Percentiles rank a stretch among this genome's conserved stretches.
Conservation (phyloP, 2,888 invertebrate genomes). For the Lasioglossum leucozonium region DNA sequence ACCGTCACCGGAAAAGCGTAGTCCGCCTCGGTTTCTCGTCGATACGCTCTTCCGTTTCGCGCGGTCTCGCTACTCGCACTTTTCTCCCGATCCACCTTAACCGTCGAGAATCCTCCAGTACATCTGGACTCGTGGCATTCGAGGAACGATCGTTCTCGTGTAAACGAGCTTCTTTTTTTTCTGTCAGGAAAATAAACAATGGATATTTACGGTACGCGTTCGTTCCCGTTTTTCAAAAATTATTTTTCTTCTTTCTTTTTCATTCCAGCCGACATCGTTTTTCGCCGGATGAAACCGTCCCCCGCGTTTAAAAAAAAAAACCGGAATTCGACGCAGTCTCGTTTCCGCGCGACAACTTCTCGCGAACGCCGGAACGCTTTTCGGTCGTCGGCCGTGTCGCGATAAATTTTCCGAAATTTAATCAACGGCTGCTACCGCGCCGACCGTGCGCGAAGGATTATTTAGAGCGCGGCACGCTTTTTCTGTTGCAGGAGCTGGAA, state of each 20-base stretch:
- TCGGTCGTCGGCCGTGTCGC: neutral
- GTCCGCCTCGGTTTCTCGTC: neutral
- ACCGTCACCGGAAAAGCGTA: constrained; percentile 20
- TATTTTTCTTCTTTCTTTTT: no score
- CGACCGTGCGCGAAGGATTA: neutral
- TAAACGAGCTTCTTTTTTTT: neutral
- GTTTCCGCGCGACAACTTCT: neutral
- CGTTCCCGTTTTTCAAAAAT: neutral
- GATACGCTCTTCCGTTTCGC: neutral
- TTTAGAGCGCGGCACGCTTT: constrained; percentile 23
- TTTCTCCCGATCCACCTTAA: neutral
- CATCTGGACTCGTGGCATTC: neutral
- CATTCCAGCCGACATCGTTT: neutral
- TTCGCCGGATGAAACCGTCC: neutral
- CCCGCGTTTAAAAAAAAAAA: neutral
- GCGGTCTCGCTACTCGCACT: neutral
- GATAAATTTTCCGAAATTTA: constrained; percentile 12
- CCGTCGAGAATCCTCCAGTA: neutral
- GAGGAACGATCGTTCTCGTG: neutral
- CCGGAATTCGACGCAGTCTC: neutral
- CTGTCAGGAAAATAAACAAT: neutral
- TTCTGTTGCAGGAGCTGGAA: constrained; percentile 92
- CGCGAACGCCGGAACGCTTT: neutral
- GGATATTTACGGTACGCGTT: neutral
- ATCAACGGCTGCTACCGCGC: constrained; percentile 4